Evolutionary conservation across 2,797 vertebrate species (phyloP).

Genomic region (Eulemur albifrons): DNA sequence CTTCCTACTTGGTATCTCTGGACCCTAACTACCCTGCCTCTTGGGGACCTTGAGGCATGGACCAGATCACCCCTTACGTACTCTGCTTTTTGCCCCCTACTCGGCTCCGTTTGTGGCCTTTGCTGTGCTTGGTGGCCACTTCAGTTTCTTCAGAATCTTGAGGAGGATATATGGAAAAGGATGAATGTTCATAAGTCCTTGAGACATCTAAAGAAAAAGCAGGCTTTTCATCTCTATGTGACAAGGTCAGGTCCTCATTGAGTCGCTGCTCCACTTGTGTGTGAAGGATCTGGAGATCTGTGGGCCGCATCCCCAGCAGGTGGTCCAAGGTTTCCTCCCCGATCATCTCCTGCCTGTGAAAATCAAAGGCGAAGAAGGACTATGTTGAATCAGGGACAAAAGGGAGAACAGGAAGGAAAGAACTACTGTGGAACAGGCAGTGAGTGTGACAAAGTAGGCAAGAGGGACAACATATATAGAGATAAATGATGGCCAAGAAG

Average conservation of each 20-base stretch:
- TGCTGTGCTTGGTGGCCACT: constrained; percentile 25
- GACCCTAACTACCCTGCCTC: neutral
- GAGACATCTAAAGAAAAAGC: constrained; percentile 46
- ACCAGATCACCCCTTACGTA: constrained; percentile 52
- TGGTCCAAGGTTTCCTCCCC: constrained; percentile 67
- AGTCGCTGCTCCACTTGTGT: constrained; percentile 61
- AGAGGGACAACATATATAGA: neutral
- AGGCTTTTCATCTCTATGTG: neutral
- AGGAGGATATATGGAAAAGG: neutral
- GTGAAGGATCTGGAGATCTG: constrained; percentile 66
- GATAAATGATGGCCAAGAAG: neutral
- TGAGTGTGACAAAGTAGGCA: neutral
- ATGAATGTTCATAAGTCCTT: rapidly evolving
- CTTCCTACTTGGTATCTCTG: neutral
- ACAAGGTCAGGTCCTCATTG: constrained; percentile 67
- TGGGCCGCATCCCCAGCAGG: constrained; percentile 63
- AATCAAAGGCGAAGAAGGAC: constrained; percentile 23
- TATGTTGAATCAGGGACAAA: neutral
- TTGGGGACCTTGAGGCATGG: neutral
- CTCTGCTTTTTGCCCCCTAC: constrained; percentile 24
- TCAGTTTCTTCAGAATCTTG: neutral
- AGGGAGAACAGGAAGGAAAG: neutral
- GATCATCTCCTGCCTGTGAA: constrained; percentile 64
- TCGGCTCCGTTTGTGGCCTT: constrained; percentile 40
- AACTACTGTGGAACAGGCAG: neutral